Evolutionary conservation across 2,113 vertebrate species (phyloP).

Genomic region (Helogale parvula): DNA sequence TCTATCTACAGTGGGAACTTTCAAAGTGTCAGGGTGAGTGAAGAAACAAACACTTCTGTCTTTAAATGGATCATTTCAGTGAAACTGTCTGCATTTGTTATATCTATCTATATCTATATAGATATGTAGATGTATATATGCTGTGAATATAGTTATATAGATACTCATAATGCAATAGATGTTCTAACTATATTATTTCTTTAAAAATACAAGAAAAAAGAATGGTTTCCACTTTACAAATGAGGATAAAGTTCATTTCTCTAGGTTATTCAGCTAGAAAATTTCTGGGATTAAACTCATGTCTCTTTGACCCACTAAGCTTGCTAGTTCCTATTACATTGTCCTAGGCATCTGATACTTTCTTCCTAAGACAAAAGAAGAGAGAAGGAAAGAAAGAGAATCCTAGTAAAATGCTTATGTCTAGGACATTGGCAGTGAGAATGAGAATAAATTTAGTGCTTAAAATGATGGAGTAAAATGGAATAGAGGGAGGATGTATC

Average conservation of each 20-base stretch:
- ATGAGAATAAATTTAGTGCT: not conserved
- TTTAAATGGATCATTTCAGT: not conserved
- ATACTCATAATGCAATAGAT: not conserved
- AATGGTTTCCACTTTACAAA: not conserved
- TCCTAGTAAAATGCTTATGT: not conserved
- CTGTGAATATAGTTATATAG: not conserved
- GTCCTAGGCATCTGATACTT: not conserved
- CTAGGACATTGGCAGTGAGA: not conserved
- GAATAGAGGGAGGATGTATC: not conserved
- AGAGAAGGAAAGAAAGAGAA: not conserved
- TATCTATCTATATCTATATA: not conserved
- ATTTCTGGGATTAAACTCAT: not conserved
- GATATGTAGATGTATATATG: not conserved
- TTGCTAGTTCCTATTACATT: not conserved
- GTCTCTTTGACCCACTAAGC: not conserved
- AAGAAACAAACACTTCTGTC: not conserved
- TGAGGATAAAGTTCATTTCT: not conserved
- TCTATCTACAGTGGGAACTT: fast-evolving
- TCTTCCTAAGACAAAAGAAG: not conserved
- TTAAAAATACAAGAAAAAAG: not conserved
- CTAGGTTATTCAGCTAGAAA: not conserved
- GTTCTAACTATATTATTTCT: not conserved
- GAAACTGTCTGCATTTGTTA: not conserved
- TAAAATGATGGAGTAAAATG: not conserved
- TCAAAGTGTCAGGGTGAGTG: not conserved